Evolutionary conservation across 1,140 invertebrate species (phyloP).

Genomic region (Eurosta solidaginis): DNA sequence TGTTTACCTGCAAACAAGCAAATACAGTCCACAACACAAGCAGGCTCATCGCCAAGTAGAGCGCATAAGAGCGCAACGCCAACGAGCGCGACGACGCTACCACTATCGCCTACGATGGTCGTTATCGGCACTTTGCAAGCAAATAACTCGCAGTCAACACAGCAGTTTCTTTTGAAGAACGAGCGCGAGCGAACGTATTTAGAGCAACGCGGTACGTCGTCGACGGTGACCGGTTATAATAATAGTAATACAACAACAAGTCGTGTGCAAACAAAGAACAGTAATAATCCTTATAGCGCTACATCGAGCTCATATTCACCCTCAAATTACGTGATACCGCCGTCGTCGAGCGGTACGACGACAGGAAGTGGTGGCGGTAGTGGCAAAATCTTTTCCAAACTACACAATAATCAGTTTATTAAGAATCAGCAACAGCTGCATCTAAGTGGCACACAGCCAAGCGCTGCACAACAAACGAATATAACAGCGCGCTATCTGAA

Average conservation of each 20-base stretch:
- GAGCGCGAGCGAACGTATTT: conserved; percentile 27
- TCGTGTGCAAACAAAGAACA: conserved; percentile 9
- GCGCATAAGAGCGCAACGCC: not conserved
- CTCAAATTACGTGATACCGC: not conserved
- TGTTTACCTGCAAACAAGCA: not conserved
- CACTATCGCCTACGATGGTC: conserved; percentile 22
- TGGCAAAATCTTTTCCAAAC: conserved; percentile 51
- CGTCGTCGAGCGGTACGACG: not conserved
- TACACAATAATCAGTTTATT: conserved; percentile 56
- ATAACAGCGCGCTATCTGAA: conserved; percentile 7
- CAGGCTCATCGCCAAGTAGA: not conserved
- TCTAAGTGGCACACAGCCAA: conserved; percentile 4
- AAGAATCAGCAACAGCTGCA: conserved; percentile 49
- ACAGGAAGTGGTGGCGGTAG: conserved; percentile 6
- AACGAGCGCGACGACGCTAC: not conserved
- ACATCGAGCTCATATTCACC: not conserved
- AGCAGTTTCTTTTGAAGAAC: conserved; percentile 30
- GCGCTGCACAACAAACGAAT: not conserved
- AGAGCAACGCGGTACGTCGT: conserved; percentile 14
- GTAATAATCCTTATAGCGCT: conserved; percentile 5
- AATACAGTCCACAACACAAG: conserved; percentile 16
- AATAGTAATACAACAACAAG: not conserved
- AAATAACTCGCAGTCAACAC: not conserved
- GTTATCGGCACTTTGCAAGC: not conserved
- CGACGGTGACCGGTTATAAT: not conserved